Evolutionary conservation across 2,113 vertebrate species (phyloP).

Genomic region (Ceyx margarethae): DNA sequence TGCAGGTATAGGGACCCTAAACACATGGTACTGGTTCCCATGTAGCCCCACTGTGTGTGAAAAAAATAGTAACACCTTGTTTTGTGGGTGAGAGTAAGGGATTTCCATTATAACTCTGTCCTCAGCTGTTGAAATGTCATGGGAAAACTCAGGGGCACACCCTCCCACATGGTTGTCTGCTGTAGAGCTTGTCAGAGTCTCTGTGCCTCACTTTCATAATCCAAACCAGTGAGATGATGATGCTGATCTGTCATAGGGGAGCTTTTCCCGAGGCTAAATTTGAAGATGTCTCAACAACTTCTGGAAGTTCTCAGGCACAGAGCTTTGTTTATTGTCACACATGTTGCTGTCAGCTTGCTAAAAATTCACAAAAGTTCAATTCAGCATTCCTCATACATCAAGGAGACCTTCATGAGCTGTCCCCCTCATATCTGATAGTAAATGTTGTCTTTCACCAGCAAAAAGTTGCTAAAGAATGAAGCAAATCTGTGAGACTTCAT

Average conservation of each 20-base stretch:
- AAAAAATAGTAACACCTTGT: neutral
- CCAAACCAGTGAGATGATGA: neutral
- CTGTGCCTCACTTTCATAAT: neutral
- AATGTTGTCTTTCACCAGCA: neutral
- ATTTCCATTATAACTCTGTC: conserved; percentile 1
- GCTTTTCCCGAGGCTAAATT: neutral
- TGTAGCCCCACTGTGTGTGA: neutral
- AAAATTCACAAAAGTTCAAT: neutral
- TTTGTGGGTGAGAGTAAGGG: neutral
- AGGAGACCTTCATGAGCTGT: neutral
- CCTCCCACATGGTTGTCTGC: neutral
- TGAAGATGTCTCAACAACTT: neutral
- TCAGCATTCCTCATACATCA: neutral
- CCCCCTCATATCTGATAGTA: neutral
- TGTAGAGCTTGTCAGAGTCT: neutral
- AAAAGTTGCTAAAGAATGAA: neutral
- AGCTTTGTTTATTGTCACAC: neutral
- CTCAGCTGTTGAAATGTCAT: neutral
- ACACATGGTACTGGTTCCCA: neutral
- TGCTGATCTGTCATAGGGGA: neutral
- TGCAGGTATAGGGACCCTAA: neutral
- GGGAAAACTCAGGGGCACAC: neutral
- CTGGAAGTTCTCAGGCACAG: neutral
- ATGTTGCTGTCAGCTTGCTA: neutral
- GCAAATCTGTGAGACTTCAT: neutral